phyloP scores from a whole-genome alignment of 2,888 invertebrate species.

The Prosapia bicincta region DNA sequence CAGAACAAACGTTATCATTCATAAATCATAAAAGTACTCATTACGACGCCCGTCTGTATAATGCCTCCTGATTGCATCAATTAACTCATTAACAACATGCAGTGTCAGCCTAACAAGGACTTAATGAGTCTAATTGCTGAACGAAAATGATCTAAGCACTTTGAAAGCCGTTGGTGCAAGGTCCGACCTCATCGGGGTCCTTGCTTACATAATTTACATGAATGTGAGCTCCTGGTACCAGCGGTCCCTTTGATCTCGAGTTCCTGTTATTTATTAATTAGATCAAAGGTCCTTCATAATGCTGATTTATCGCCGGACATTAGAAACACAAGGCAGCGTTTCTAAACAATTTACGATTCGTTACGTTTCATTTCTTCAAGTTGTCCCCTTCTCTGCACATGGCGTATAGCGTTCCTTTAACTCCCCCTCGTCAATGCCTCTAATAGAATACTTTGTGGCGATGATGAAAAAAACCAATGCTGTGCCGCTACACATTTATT shows the following conservation, averaged over 20 bases:
- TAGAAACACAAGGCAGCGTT: constrained; percentile 17
- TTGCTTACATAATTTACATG: background rate
- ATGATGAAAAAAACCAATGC: no score
- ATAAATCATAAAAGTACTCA: background rate
- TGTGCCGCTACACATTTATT: no score
- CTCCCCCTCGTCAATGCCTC: background rate
- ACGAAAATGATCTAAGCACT: background rate
- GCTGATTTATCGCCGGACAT: constrained; percentile 26
- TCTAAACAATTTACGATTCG: constrained; percentile 27
- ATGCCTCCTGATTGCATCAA: background rate
- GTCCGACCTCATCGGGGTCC: background rate
- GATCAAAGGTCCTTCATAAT: constrained; percentile 28
- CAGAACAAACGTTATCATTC: background rate
- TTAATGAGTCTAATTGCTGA: background rate
- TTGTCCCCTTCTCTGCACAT: background rate
- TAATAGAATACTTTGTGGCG: background rate
- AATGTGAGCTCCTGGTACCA: background rate
- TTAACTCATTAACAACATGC: constrained; percentile 2
- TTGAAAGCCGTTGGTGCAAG: background rate
- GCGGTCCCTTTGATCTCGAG: background rate
- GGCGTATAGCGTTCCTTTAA: background rate
- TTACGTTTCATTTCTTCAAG: constrained; percentile 21
- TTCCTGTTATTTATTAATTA: constrained; percentile 20
- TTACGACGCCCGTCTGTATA: background rate
- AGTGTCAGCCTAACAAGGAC: background rate